phyloP scores from a whole-genome alignment of 2,888 invertebrate species.

The Caenorhabditis becei region DNA sequence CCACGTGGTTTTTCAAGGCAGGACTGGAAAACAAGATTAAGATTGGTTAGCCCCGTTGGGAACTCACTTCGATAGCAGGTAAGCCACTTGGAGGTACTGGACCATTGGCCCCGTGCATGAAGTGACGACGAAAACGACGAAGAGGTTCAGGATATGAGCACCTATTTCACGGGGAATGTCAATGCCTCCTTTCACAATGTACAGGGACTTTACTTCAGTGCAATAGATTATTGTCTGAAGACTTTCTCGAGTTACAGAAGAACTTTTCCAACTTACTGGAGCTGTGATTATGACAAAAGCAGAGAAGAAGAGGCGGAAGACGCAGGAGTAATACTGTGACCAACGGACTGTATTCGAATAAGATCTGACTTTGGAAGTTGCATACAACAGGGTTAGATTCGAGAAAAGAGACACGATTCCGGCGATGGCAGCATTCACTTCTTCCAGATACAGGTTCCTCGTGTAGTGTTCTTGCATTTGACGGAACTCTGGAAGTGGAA shows the following conservation, averaged over 20 bases:
- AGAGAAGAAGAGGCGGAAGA: constrained; percentile 35
- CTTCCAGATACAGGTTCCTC: constrained; percentile 17
- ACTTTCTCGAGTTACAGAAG: no score
- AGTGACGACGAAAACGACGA: constrained; percentile 37
- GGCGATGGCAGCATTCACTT: constrained; percentile 30
- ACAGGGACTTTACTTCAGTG: constrained; percentile 22
- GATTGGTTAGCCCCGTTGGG: background rate
- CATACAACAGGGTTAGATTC: constrained; percentile 26
- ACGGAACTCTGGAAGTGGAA: background rate
- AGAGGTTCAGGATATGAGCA: constrained; percentile 18
- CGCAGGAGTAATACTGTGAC: constrained; percentile 36
- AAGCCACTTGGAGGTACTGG: constrained; percentile 40
- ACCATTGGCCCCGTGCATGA: constrained; percentile 36
- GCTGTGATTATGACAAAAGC: constrained; percentile 31
- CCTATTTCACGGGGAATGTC: constrained; percentile 18
- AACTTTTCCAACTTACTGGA: constrained; percentile 33
- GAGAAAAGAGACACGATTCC: constrained; percentile 31
- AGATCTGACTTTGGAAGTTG: constrained; percentile 39
- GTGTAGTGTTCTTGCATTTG: constrained; percentile 41
- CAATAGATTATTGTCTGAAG: constrained; percentile 43
- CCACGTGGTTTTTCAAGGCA: constrained; percentile 23
- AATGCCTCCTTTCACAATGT: constrained; percentile 50
- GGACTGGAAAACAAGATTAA: constrained; percentile 12
- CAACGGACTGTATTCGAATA: constrained; percentile 36
- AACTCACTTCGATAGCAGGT: constrained; percentile 30